Evolutionary conservation across 2,888 invertebrate species (phyloP).

Genomic region (Drosophila mimica): DNA sequence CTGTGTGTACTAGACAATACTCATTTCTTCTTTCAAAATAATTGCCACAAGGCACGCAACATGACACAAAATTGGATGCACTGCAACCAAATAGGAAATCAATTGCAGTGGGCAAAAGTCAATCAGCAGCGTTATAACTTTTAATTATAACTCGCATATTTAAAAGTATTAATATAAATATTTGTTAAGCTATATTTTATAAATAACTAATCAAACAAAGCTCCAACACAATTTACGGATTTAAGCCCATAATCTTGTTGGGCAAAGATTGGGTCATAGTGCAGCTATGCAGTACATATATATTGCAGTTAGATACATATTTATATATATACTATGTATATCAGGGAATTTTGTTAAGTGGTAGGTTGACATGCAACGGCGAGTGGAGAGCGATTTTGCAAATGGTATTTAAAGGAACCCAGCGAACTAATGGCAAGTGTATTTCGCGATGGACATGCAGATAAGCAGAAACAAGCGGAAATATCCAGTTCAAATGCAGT

Average conservation of each 20-base stretch:
- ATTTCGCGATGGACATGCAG: slow-evolving; percentile 1
- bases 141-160: background rate
- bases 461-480: slow-evolving; percentile 7
- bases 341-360: background rate
- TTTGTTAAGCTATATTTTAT: background rate
- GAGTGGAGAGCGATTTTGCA: slow-evolving; percentile 7
- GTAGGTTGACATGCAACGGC: slow-evolving; percentile 10
- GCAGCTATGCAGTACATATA: slow-evolving; percentile 1
- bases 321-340: background rate
- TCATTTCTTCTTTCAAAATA: slow-evolving; percentile 12
- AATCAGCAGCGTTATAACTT: slow-evolving; percentile 14
- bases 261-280: background rate
- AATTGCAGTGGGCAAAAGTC: slow-evolving; percentile 10
- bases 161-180: slow-evolving; percentile 5
- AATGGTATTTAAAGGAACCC: slow-evolving; percentile 6
- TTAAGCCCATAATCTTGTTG: background rate
- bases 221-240: background rate
- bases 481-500: slow-evolving; percentile 9
- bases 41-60: slow-evolving; percentile 35
- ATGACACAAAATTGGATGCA: slow-evolving; percentile 38
- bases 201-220: background rate
- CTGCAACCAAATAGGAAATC: slow-evolving; percentile 27
- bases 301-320: background rate
- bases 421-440: slow-evolving; percentile 1
- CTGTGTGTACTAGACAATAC: background rate